Conservation (phyloP, 64 coral and sea anemone genomes). For the Pachyseris speciosa region DNA sequence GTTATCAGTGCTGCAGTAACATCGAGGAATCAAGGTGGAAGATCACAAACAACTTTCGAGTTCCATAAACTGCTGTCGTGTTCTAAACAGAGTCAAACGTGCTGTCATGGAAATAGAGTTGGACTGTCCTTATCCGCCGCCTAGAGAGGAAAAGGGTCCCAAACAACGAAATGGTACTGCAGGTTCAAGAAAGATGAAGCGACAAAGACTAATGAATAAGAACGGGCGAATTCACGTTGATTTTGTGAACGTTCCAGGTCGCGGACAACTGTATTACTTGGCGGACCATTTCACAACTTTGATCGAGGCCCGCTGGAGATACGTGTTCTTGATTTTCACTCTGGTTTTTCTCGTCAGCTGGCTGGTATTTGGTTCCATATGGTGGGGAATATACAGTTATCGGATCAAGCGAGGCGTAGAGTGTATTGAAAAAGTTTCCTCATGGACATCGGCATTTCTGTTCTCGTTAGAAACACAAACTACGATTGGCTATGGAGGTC, state of each 20-base stretch:
- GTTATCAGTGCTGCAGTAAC: not conserved
- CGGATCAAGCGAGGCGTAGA: slow-evolving; percentile 24
- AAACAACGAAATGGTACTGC: slow-evolving; percentile 55
- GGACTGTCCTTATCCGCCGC: slow-evolving; percentile 1
- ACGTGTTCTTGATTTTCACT: slow-evolving; percentile 76
- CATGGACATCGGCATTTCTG: slow-evolving; percentile 87
- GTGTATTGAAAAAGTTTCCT: slow-evolving; percentile 84
- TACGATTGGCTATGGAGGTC: slow-evolving; percentile 85
- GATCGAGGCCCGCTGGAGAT: slow-evolving; percentile 85
- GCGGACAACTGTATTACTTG: slow-evolving; percentile 68
- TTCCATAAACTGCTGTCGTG: slow-evolving; percentile 33
- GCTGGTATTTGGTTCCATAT: slow-evolving; percentile 75
- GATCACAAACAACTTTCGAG: slow-evolving; percentile 12
- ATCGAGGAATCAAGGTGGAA: slow-evolving; percentile 18
- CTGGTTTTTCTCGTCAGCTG: slow-evolving; percentile 76
- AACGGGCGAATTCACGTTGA: slow-evolving; percentile 62
- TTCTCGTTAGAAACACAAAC: slow-evolving; percentile 94
- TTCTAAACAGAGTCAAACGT: slow-evolving; percentile 20
- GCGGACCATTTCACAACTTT: slow-evolving; percentile 89
- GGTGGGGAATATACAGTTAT: slow-evolving; percentile 86
- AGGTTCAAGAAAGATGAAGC: slow-evolving; percentile 68
- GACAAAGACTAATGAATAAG: slow-evolving; percentile 69
- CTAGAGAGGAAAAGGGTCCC: slow-evolving; percentile 57
- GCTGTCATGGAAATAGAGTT: slow-evolving; percentile 79
- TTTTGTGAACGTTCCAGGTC: slow-evolving; percentile 62